These are phyloP conservation scores for Butorides virescens DNA, from an alignment of 2,113 vertebrate species.

Conservation along the genomic window DNA sequence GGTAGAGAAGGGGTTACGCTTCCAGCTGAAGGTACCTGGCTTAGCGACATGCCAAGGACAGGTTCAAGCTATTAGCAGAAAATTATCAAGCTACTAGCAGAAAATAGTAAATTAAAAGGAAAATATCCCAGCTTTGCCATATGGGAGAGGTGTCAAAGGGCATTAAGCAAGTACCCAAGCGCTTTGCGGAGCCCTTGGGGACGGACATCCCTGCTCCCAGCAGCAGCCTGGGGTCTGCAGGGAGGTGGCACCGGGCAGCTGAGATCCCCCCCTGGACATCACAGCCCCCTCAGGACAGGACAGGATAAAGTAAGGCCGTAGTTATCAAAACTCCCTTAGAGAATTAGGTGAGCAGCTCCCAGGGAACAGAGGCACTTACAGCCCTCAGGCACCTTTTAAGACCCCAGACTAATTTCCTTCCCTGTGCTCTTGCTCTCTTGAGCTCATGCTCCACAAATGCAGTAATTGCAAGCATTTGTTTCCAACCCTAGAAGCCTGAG, in stretches of 20 bases:
- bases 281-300: background rate
- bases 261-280: background rate
- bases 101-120: background rate
- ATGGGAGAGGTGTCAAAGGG: fast-evolving
- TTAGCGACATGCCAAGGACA: fast-evolving
- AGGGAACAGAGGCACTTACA: background rate
- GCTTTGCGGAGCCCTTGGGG: background rate
- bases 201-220: background rate
- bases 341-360: background rate
- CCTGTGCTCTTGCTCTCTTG: background rate
- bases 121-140: background rate
- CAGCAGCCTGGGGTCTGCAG: background rate
- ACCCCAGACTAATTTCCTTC: background rate
- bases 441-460: background rate
- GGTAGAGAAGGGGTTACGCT: background rate
- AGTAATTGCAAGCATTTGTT: slow-evolving; percentile 43
- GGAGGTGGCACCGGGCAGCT: background rate
- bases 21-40: background rate
- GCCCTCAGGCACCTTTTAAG: background rate
- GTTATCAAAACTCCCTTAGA: fast-evolving
- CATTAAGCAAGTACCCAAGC: background rate
- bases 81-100: too few relatives aligned
- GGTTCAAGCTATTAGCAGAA: fast-evolving
- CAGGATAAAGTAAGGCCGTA: background rate
- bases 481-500: background rate